Evolutionary conservation across 2,113 vertebrate species (phyloP), one percentile per base, ranked within the genome.

Genomic region (Strigops habroptila): DNA sequence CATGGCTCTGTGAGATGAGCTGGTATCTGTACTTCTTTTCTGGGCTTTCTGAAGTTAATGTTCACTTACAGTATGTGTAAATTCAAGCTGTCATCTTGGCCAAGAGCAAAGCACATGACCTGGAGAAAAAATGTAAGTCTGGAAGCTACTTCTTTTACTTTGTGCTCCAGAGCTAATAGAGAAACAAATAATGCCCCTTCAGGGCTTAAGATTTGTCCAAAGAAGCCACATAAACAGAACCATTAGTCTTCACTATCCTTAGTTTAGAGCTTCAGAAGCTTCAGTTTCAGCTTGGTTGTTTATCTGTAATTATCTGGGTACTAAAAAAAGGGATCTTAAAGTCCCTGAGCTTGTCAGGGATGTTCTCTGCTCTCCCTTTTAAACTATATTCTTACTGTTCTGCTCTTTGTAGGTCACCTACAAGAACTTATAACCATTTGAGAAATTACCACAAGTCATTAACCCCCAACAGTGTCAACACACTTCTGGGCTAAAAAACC

Each of bases 401-500:
- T 10, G 0, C 27, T 41, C 0, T 28, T 90, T 60, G 25, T 79
- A 86, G 17, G 19, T 71, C 28, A n/a, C 19, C 19, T 18, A 24
- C 74, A 49, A n/a, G 24, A 44, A 37, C 28, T 31, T n/a, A 1
- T 22, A 33, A 21, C 15, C 30, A 43, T 77, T 12, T 59, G 28
- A 28, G 18, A 19, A 33, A 22, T 13, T n/a, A 7, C 14, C 62
- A 31, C 0, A 3, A 43, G 57, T 46, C 16, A 3, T 14, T 65
- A 33, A 51, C 3, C 19, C 10, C 4, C 9, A 43, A 1, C 3
- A 14, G 12, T 64, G 33, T 35, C 33, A 59, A 16, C 0, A 1
- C 35, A 53, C 24, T 28, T 55, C 21, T 63, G 33, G 8, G 9
- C 28, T n/a, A 64, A 24, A 76, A 62, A 71, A 12, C 0, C n/a